Evolutionary conservation across 2,888 invertebrate species (phyloP).

Genomic region (Synergus japonicus): DNA sequence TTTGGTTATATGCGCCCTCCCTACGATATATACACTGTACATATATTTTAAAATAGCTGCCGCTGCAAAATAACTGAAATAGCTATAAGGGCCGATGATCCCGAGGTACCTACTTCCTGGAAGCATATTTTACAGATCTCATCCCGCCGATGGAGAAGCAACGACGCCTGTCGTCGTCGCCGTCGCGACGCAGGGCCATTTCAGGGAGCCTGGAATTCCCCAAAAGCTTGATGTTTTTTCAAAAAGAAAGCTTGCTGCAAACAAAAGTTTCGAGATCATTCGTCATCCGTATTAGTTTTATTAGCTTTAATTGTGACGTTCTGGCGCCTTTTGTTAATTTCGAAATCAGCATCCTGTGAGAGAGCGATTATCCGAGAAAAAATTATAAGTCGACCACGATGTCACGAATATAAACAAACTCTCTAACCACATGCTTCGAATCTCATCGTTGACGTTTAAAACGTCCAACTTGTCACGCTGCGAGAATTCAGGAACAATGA

Average conservation of each 20-base stretch:
- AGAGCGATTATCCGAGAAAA: too few relatives aligned
- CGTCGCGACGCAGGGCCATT: constrained; percentile 37
- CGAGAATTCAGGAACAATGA: too few relatives aligned
- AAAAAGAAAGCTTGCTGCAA: background rate
- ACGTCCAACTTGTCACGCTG: too few relatives aligned
- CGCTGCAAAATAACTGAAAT: constrained; percentile 40
- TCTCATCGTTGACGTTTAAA: too few relatives aligned
- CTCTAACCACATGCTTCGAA: too few relatives aligned
- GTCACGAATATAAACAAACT: too few relatives aligned
- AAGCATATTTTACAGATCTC: constrained; percentile 39
- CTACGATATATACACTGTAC: constrained; percentile 30
- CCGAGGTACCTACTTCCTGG: constrained; percentile 40
- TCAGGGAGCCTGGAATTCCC: background rate
- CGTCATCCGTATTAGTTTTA: background rate
- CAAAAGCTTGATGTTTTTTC: background rate
- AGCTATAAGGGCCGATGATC: constrained; percentile 40
- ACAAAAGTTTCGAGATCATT: background rate
- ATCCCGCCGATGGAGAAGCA: constrained; percentile 26
- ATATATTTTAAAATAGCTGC: constrained; percentile 41
- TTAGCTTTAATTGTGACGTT: too few relatives aligned
- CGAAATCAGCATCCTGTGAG: too few relatives aligned
- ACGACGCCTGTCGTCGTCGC: constrained; percentile 37
- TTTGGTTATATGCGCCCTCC: constrained; percentile 29
- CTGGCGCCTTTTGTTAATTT: too few relatives aligned
- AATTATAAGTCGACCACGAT: too few relatives aligned